phyloP scores from a whole-genome alignment of 2,113 vertebrate genomes.

The Arvicanthis niloticus region DNA sequence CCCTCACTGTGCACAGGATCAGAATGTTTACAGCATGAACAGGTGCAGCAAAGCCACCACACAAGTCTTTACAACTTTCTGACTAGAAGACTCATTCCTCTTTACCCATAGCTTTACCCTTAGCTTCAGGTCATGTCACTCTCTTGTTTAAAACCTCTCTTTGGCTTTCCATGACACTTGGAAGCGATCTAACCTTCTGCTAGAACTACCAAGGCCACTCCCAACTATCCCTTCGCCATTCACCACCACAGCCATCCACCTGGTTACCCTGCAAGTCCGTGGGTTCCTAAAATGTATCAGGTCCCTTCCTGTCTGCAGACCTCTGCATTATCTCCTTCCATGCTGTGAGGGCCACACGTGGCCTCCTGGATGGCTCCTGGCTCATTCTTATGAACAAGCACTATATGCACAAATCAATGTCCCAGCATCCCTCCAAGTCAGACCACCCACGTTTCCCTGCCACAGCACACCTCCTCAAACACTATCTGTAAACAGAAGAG shows the following conservation, averaged over 20 bases:
- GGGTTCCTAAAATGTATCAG: neutral
- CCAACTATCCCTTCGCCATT: neutral
- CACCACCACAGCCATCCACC: neutral
- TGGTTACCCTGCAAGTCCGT: neutral
- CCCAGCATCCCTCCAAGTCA: neutral
- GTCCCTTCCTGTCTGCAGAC: neutral
- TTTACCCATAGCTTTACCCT: neutral
- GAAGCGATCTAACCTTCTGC: neutral
- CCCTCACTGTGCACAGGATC: no score
- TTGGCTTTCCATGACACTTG: neutral
- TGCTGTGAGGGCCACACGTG: neutral
- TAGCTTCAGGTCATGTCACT: neutral
- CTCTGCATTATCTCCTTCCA: neutral
- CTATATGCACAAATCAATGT: neutral
- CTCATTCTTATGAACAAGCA: neutral
- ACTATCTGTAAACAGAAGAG: neutral
- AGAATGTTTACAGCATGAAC: neutral
- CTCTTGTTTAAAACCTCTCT: neutral
- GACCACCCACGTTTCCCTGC: neutral
- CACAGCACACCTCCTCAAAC: neutral
- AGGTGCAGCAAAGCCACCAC: neutral
- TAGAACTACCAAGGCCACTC: neutral
- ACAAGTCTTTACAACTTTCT: neutral
- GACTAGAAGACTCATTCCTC: neutral
- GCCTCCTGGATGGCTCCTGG: neutral